Conservation (phyloP, 2,888 invertebrate species). For the Netelia melanura region DNA sequence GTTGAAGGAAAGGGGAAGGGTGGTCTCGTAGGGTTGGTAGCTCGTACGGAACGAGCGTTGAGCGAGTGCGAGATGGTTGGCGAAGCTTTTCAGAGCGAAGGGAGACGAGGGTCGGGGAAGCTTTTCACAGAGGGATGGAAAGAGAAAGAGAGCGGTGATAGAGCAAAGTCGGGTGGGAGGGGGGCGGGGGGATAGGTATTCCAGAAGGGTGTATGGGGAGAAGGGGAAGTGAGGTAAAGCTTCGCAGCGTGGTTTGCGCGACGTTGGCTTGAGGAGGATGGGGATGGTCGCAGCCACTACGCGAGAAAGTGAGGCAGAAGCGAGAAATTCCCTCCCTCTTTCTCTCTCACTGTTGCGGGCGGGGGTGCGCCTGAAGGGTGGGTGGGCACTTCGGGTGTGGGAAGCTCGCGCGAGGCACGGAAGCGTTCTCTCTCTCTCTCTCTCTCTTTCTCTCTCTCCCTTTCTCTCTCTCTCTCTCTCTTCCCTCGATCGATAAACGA, state of each 20-base stretch:
- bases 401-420: constrained; percentile 72
- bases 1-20: constrained; percentile 29
- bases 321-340: constrained; percentile 47
- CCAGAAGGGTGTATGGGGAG: constrained; percentile 26
- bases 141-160: constrained; percentile 8
- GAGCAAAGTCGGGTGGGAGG: not conserved
- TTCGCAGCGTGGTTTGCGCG: constrained; percentile 30
- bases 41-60: not conserved
- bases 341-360: constrained; percentile 46
- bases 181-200: constrained; percentile 27
- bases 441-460: constrained; percentile 13
- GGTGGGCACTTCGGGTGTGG: constrained; percentile 61
- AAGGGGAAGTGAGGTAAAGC: constrained; percentile 42
- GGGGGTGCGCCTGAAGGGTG: constrained; percentile 67
- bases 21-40: not conserved
- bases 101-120: constrained; percentile 24
- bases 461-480: constrained; percentile 27
- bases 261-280: constrained; percentile 8
- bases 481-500: constrained; percentile 80
- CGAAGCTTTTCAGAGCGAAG: constrained; percentile 13
- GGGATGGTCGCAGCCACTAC: constrained; percentile 28
- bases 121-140: constrained; percentile 5
- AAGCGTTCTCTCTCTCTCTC: constrained; percentile 74
- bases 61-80: constrained; percentile 31
- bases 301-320: constrained; percentile 45